Percentiles rank a stretch among this genome's conserved stretches.
These are phyloP conservation scores for Euura saliciscinereae DNA, from an alignment of 1,140 invertebrate genomes.

Conservation along the genomic window DNA sequence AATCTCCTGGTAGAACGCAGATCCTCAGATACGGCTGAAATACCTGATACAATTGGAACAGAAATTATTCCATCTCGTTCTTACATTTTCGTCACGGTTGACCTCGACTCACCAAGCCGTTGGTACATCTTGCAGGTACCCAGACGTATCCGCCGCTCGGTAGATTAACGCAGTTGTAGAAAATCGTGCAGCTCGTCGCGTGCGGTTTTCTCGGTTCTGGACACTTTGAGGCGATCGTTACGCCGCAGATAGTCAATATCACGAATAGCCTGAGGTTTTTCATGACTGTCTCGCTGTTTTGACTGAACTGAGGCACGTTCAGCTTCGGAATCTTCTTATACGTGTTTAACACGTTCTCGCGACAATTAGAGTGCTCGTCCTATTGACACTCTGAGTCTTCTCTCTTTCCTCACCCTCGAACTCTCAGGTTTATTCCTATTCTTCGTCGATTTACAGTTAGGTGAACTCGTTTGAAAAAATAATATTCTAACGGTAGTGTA, in stretches of 20 bases:
- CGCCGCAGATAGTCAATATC: conserved; percentile 11
- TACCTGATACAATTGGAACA: conserved; percentile 35
- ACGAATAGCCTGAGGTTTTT: conserved; percentile 20
- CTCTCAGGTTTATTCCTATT: too few species aligned
- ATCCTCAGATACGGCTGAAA: conserved; percentile 57
- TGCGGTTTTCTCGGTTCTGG: conserved; percentile 58
- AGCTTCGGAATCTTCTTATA: conserved; percentile 32
- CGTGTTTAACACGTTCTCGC: conserved; percentile 38
- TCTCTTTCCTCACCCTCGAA: neutral
- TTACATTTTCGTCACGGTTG: neutral
- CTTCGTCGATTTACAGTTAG: conserved; percentile 11
- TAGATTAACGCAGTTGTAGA: conserved; percentile 60
- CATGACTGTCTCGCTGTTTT: conserved; percentile 17
- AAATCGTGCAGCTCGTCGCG: conserved; percentile 57
- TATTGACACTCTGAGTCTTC: conserved; percentile 10
- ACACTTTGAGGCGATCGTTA: conserved; percentile 42
- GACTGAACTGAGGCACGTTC: neutral
- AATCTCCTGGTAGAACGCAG: conserved; percentile 58
- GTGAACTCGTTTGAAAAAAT: neutral
- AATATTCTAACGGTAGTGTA: too few species aligned
- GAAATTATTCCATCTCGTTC: too few species aligned
- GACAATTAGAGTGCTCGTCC: conserved; percentile 15
- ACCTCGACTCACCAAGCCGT: conserved; percentile 52
- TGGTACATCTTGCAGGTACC: conserved; percentile 58
- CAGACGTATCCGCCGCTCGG: conserved; percentile 55